These are phyloP conservation scores for Hypselothyrea guttata DNA, from an alignment of 2,888 invertebrate genomes.

Conservation along the genomic window DNA sequence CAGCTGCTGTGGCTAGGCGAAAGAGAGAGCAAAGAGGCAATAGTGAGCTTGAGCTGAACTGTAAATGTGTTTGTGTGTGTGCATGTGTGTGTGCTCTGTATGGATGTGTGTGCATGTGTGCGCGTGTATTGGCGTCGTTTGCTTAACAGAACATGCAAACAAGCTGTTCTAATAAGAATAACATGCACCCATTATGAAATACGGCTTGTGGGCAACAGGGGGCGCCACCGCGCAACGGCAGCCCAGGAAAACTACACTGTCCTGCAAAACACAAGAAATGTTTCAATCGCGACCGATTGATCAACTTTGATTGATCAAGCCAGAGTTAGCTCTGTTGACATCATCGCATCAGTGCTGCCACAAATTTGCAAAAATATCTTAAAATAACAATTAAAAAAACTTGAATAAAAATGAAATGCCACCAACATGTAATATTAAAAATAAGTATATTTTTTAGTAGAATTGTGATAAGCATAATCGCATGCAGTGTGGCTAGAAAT, in stretches of 20 bases:
- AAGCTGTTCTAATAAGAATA: slow-evolving; percentile 64
- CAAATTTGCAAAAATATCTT: too few relatives aligned
- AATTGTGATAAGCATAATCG: too few relatives aligned
- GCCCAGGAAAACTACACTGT: slow-evolving; percentile 30
- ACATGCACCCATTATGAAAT: slow-evolving; percentile 67
- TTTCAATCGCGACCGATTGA: too few relatives aligned
- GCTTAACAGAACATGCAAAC: slow-evolving; percentile 69
- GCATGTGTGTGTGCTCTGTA: slow-evolving; percentile 17
- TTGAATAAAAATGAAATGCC: too few relatives aligned
- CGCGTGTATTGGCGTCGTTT: slow-evolving; percentile 48
- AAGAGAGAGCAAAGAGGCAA: slow-evolving; percentile 13
- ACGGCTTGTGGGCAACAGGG: slow-evolving; percentile 15
- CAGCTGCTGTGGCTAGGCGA: slow-evolving; percentile 34
- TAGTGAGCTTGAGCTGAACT: slow-evolving; percentile 38
- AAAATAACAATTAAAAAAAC: too few relatives aligned
- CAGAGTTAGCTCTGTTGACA: neutral
- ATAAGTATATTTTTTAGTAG: too few relatives aligned
- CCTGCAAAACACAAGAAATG: slow-evolving; percentile 18
- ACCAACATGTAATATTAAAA: too few relatives aligned
- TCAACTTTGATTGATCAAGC: too few relatives aligned
- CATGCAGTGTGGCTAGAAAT: too few relatives aligned
- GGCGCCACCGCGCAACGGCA: slow-evolving; percentile 4
- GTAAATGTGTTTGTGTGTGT: slow-evolving; percentile 35
- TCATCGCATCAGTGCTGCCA: too few relatives aligned
- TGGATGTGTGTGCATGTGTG: slow-evolving; percentile 30